phyloP scores from a whole-genome alignment of 2,113 vertebrate genomes.

The Camelus bactrianus region DNA sequence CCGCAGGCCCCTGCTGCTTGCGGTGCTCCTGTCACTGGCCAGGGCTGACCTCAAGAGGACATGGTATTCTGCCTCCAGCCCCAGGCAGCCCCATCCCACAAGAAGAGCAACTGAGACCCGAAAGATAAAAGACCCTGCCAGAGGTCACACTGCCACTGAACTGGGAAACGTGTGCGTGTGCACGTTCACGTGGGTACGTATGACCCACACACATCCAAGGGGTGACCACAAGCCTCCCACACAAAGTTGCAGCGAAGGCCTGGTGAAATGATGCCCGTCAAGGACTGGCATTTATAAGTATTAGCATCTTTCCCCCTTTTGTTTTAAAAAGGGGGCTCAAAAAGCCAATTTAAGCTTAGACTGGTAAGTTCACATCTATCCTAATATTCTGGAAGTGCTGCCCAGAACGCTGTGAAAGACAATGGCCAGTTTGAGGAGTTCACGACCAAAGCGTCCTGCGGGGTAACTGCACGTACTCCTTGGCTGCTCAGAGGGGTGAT shows the following conservation, averaged over 20 bases:
- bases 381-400: background rate
- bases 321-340: background rate
- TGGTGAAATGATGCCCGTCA: background rate
- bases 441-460: background rate
- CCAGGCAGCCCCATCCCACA: background rate
- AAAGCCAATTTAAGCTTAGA: background rate
- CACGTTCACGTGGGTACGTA: accelerated
- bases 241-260: background rate
- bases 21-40: accelerated
- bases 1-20: too few relatives aligned
- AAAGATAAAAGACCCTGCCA: background rate
- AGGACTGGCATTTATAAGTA: background rate
- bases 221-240: background rate
- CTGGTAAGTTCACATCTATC: background rate
- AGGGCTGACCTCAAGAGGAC: background rate
- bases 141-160: background rate
- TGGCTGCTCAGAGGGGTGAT: background rate
- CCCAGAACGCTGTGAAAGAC: background rate
- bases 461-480: background rate
- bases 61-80: background rate
- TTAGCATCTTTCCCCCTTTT: background rate
- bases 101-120: background rate
- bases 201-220: background rate
- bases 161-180: background rate
- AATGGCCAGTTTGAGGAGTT: background rate